Percentiles rank a stretch among this genome's conserved stretches.
These are phyloP conservation scores for Heterodera filipjevi DNA, from an alignment of 2,888 invertebrate species.

Conservation along the genomic window DNA sequence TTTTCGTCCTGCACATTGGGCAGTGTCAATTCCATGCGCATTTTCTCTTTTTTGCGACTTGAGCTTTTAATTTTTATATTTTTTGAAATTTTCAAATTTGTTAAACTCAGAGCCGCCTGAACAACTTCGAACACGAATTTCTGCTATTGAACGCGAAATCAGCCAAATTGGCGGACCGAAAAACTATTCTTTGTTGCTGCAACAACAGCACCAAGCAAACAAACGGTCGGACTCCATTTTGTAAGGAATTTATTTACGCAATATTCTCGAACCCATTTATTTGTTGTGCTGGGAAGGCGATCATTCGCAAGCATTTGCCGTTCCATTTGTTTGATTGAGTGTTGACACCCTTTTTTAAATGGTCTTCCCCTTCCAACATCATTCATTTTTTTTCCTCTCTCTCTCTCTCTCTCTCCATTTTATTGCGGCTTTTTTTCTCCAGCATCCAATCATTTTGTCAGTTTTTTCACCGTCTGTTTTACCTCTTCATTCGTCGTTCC, in stretches of 20 bases:
- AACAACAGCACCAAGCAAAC: constrained; percentile 12
- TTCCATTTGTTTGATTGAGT: background rate
- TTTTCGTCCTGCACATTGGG: too few relatives aligned
- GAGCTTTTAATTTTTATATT: background rate
- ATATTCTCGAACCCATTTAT: background rate
- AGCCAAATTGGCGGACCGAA: constrained; percentile 21
- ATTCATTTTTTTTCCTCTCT: background rate
- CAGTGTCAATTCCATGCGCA: background rate
- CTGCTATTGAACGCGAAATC: constrained; percentile 17
- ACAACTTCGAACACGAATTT: background rate
- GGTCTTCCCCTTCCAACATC: too few relatives aligned
- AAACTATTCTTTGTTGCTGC: constrained; percentile 19
- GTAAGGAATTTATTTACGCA: constrained; percentile 4
- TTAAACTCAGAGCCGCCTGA: constrained; percentile 25
- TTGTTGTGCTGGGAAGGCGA: too few relatives aligned
- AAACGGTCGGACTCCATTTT: constrained; percentile 12
- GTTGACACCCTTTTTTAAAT: too few relatives aligned
- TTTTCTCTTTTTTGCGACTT: background rate
- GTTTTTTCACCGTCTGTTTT: background rate
- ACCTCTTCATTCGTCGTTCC: background rate
- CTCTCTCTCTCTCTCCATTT: background rate
- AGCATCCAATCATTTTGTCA: background rate
- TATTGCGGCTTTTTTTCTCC: background rate
- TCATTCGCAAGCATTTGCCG: background rate
- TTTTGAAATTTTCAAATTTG: background rate